These are phyloP conservation scores for Microctonus aethiopoides DNA, from an alignment of 2,888 invertebrate genomes.

Conservation along the genomic window DNA sequence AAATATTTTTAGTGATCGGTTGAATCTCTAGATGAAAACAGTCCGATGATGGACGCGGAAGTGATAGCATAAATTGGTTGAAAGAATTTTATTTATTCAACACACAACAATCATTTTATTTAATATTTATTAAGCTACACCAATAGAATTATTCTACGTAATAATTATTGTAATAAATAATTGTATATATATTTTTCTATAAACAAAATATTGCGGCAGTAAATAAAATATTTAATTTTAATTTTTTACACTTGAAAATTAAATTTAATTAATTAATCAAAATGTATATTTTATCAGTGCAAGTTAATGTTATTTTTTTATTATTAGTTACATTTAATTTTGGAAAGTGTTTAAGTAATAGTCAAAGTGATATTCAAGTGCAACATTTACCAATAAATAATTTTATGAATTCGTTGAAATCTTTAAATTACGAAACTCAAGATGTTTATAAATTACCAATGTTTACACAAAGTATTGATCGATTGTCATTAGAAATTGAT, in stretches of 20 bases:
- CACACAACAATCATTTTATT: too few relatives aligned
- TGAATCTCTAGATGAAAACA: not conserved
- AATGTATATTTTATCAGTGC: not conserved
- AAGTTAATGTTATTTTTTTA: not conserved
- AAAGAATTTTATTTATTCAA: too few relatives aligned
- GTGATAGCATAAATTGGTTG: not conserved
- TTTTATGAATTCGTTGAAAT: not conserved
- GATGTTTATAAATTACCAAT: conserved; percentile 46
- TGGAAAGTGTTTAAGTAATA: not conserved
- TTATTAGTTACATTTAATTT: not conserved
- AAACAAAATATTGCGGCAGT: too few relatives aligned
- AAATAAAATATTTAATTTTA: not conserved
- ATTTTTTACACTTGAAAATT: not conserved
- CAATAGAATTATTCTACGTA: not conserved
- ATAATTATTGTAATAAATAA: not conserved
- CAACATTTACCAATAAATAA: not conserved
- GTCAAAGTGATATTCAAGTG: not conserved
- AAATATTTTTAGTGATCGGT: not conserved
- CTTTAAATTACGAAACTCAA: conserved; percentile 37
- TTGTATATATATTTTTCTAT: too few relatives aligned
- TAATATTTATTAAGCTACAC: too few relatives aligned
- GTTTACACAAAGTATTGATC: conserved; percentile 38
- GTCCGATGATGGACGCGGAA: not conserved
- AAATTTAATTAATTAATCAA: not conserved
- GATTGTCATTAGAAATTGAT: conserved; percentile 22